phyloP scores from a whole-genome alignment of 1,140 invertebrate species.

The Chlorops oryzae region DNA sequence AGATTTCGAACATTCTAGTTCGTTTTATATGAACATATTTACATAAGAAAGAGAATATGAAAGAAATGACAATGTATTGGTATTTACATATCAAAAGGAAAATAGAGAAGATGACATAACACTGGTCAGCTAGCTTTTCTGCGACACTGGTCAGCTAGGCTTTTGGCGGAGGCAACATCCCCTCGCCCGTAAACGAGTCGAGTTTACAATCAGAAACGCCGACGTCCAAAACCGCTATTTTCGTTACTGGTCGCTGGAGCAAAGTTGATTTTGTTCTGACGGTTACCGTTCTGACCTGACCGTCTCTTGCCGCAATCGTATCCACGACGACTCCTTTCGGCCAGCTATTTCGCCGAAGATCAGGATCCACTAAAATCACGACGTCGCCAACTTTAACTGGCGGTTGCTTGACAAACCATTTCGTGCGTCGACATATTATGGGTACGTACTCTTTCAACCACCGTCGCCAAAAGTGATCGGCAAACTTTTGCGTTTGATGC shows the following conservation, averaged over 20 bases:
- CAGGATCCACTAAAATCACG: not conserved
- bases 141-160: too few species aligned
- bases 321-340: constrained; percentile 8
- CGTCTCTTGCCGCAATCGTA: constrained; percentile 31
- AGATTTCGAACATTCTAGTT: too few species aligned
- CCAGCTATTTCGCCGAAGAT: not conserved
- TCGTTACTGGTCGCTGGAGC: not conserved
- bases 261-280: constrained; percentile 25
- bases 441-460: not conserved
- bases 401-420: too few species aligned
- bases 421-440: not conserved
- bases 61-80: too few species aligned
- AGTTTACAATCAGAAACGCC: not conserved
- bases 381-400: not conserved
- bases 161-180: not conserved
- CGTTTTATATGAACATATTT: too few species aligned
- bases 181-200: not conserved
- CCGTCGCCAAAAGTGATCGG: not conserved
- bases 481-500: not conserved
- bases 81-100: too few species aligned
- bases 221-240: not conserved
- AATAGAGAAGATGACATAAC: too few species aligned
- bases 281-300: constrained; percentile 27
- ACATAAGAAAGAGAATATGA: too few species aligned
- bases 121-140: too few species aligned